Base-by-base conservation (phyloP, 1,140 invertebrate genomes). In the Augochlora pura region DNA sequence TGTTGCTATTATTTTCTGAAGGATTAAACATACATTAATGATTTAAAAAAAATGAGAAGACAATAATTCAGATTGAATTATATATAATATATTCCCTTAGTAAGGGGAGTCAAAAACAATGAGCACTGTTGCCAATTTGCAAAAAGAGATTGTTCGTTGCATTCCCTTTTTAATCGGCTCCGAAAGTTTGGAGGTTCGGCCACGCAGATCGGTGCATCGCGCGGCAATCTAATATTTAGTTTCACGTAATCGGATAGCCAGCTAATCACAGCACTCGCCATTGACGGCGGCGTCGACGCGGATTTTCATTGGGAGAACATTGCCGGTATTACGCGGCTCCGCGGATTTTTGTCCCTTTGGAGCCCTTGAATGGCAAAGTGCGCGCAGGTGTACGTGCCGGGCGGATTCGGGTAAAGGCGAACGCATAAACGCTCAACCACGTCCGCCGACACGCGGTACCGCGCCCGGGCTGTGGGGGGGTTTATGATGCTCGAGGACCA, bases 271-370 rank as follows among this genome's bases (percentile, higher is more conserved):
- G 46, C 54, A 57, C 69, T 32, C 68, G 57, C 38, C 32, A 59
- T 49, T 73, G 38, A 42, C 14, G 52, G 8, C 0, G 27, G 14
- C 10, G 14, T 12, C 59, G 52, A 49, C 25, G 46, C 25, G 18
- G 25, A 80, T 80, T 46, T 70, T 65, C 60, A 54, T 54, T 39
- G 52, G 67, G 64, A 71, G 16, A 62, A 65, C 52, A 80, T 74
- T 49, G 68, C 57, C 57, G 71, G 54, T 10, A 69, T 21, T 18
- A 71, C 42, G 57, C 9, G 59, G 9, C 18, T n/a, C 39, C 54
- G 16, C 14, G 32, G 52, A 52, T 42, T 39, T 38, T 32, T 23
- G n/a, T 62, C 68, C 39, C 63, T 68, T 32, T 7, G 18, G n/a
- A 42, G 25, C 5, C 27, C 46, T 65, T 63, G 67, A 62, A 70